Base-by-base conservation (phyloP, 92 coral and sea anemone species). In the Palythoa grandiflora region DNA sequence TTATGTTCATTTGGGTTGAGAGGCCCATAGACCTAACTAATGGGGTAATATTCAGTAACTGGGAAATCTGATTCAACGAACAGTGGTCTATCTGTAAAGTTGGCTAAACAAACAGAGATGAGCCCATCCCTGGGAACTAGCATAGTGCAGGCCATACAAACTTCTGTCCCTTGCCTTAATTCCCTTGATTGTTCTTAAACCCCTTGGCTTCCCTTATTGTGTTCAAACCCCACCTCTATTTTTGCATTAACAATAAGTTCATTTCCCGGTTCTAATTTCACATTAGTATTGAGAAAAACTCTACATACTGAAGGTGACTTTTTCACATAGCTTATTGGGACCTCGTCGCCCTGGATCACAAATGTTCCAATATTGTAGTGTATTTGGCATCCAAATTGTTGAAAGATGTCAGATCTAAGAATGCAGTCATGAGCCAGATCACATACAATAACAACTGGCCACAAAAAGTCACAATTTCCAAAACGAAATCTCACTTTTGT, bases 321-420 rank as follows among this genome's bases (percentile, higher is more conserved):
- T 51, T 44, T 79, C 79, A 65, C 57, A 36, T 80, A 36, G 54
- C 66, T 59, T 57, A 87, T 88, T 50, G 87, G 87, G 0, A 80
- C 65, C 38, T 88, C 90, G 20, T 83, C 84, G 4, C 81, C 80
- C 6, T 68, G 63, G 19, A 71, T 71, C 28, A 88, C 40, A 16
- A 80, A 68, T 13, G 87, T 80, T 80, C 87, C 87, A 10, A 39
- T 66, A 57, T 88, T 86, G 38, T 87, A 87, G 59, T 77, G 71
- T 36, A 78, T 78, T 75, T 86, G 81, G 51, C 91, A 88, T 48
- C 87, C 38, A 21, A 80, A 36, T 9, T 51, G 15, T 71, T 68
- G 87, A 35, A 88, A 57, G 91, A 88, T 83, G 48, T 81, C 84
- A 20, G 85, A 57, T 75, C 85, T 77, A 4, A 89, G 68, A 75